Base-by-base conservation (phyloP, 2,113 vertebrate species). In the Epinephelus fuscoguttatus region DNA sequence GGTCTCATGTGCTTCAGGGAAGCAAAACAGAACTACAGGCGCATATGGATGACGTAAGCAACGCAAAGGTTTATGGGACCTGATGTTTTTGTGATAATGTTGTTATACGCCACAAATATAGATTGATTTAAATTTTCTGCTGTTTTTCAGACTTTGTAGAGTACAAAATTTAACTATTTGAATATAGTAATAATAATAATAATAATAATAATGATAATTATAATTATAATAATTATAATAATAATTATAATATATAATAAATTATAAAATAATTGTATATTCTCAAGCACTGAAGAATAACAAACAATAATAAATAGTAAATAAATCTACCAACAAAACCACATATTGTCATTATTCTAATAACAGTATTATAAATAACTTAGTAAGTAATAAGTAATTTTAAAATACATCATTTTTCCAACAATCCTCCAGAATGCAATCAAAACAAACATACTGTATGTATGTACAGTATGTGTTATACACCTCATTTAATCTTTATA, bases 21-120 rank as follows among this genome's bases (percentile, higher is more conserved):
- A 86, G 82, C 81, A 86, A 84, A 92, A 93, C 88, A 92, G 14
- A 84, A 66, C 74, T 49, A 53, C 53, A 8, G 72, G 75, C 93
- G 93, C 92, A 9, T 1, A 6, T 45, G 0, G 73, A 88, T 94
- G 92, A 93, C 89, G 87, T 3, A 68, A 0, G 1, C 0, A 33
- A 18, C 18, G 37, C 7, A 2, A 0, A 6, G 78, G 9, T 0
- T 23, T 59, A 15, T 88, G 89, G 90, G 90, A 85, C 3, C 75
- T 88, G 76, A 2, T 2, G 88, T 91, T 78, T 66, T 75, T 56
- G 7, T 21, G 0, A 4, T 14, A 4, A 13, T 25, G 19, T 11
- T 6, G 56, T 3, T n/a, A 25, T 11, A 52, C n/a, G 6, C 4
- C 4, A 27, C 18, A 47, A 19, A 69, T 5, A 19, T 5, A 19